A percentile compares a stretch with the other conserved stretches of the same genome.
Conservation (phyloP, 1,140 invertebrate genomes). For the Limonius californicus region DNA sequence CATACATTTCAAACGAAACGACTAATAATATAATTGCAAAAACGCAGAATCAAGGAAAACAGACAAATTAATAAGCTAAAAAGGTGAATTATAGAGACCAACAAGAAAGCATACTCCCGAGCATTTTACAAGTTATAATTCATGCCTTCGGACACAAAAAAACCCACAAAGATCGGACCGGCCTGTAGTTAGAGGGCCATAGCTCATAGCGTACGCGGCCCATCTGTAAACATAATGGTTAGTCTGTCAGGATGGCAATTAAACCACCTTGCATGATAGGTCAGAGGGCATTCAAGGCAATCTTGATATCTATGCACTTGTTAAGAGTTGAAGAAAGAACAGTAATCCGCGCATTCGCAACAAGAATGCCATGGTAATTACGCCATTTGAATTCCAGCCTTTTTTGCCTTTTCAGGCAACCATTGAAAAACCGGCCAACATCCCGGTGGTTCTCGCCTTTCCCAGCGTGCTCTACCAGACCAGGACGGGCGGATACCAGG, state of each 20-base stretch:
- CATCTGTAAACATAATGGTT: conserved; percentile 27
- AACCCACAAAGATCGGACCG: conserved; percentile 14
- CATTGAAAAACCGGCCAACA: conserved; percentile 70
- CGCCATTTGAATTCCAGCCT: background rate
- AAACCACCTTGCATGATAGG: conserved; percentile 39
- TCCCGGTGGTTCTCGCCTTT: conserved; percentile 73
- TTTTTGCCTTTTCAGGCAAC: conserved; percentile 55
- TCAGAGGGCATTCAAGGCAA: conserved; percentile 37
- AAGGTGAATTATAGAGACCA: background rate
- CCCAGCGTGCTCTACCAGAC: conserved; percentile 73
- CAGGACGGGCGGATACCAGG: conserved; percentile 60
- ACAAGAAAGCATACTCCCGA: background rate
- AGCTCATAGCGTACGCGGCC: conserved; percentile 24
- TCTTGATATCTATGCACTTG: conserved; percentile 10
- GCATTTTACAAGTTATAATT: conserved; percentile 7
- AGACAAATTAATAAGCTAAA: background rate
- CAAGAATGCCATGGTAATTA: too few relatives aligned
- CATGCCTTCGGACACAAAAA: background rate
- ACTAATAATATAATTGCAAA: too few relatives aligned
- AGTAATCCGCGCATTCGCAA: background rate
- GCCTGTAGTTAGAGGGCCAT: conserved; percentile 28
- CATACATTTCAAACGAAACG: too few relatives aligned
- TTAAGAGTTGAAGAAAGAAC: too few relatives aligned
- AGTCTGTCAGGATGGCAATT: conserved; percentile 31
- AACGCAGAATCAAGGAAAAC: too few relatives aligned